Evolutionary conservation across 2,113 vertebrate species (phyloP), one percentile per base, ranked within the genome.

Genomic region (Gallinago jamesoni): DNA sequence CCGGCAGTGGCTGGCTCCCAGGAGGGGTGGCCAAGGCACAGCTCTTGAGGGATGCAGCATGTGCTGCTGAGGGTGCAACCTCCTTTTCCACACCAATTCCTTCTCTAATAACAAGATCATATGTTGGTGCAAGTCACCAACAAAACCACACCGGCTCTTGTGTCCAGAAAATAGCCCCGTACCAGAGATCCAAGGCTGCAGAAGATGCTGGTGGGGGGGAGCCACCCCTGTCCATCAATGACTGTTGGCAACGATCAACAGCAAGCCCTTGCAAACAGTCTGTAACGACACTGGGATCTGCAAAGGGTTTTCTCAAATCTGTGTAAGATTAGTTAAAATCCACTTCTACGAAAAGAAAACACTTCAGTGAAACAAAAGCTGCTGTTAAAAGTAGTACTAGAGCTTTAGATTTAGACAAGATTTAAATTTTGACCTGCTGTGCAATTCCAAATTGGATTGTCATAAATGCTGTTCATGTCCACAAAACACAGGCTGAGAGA

Each of bases 51-150:
- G 28, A 11, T 63, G 56, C n/a, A 19, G 2, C 21, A 0, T 0
- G 35, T 12, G 66, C 72, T 14, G 5, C 30, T 4, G 13, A 41
- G 33, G 47, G 28, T 14, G 57, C 25, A 21, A 16, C 53, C n/a
- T 0, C 0, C 52, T 75, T 45, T 57, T 47, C 52, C 37, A 41
- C 30, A 1, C 24, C 0, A 39, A 19, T 22, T 56, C 21, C 50
- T 19, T 66, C 52, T 86, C 19, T 47, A 25, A 21, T 31, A 43
- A 47, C 8, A 22, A 67, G 56, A 37, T 21, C 23, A 12, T 4
- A 10, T 11, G 7, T 23, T 78, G 8, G 6, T 53, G 52, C 41
- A 45, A 59, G 37, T 64, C 56, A 41, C 41, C 55, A 57, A 14
- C 2, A 23, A n/a, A 45, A 55, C 28, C 27, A 13, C 0, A 4